These are phyloP conservation scores for Phalacrocorax brasilianus DNA, from an alignment of 2,113 vertebrate species.

Conservation along the genomic window DNA sequence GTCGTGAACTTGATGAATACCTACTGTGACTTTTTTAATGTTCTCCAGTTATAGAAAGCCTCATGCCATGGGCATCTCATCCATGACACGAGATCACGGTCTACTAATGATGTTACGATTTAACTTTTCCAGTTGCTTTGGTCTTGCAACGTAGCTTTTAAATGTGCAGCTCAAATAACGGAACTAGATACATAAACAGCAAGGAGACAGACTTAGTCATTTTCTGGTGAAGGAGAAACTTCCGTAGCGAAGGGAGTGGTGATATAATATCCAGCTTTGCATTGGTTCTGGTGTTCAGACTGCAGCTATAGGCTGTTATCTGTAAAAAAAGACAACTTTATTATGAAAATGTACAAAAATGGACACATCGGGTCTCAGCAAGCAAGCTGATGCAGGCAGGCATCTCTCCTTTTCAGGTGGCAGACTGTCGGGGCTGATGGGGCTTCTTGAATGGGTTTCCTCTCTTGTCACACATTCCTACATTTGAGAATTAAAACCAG, in stretches of 20 bases:
- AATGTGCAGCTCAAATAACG: not conserved
- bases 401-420: not conserved
- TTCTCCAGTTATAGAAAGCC: not conserved
- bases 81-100: not conserved
- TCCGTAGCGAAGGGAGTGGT: not conserved
- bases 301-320: not conserved
- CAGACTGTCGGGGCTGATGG: not conserved
- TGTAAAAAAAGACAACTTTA: not conserved
- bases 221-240: not conserved
- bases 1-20: not conserved
- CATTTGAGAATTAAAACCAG: not conserved
- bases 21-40: not conserved
- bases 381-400: not conserved
- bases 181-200: not conserved
- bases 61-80: not conserved
- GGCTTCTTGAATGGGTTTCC: not conserved
- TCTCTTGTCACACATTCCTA: not conserved
- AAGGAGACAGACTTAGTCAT: not conserved
- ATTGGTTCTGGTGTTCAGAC: not conserved
- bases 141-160: not conserved
- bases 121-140: not conserved
- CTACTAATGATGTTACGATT: not conserved
- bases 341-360: not conserved
- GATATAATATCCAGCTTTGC: not conserved
- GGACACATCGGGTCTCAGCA: not conserved